Conservation (phyloP, 1,140 invertebrate species). For the Procambarus clarkii region DNA sequence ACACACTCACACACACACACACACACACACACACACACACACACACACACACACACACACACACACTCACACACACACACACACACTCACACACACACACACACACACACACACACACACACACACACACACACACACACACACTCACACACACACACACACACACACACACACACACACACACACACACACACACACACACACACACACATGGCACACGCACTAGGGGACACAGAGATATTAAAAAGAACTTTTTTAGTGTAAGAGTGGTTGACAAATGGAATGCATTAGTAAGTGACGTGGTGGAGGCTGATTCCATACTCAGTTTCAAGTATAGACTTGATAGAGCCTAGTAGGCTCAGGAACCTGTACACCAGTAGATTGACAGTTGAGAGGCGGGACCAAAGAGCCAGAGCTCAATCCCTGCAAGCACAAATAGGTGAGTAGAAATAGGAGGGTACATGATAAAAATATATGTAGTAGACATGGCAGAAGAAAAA, state of each 20-base stretch:
- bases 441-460: not conserved
- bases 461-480: not conserved
- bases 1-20: not conserved
- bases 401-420: too few relatives aligned
- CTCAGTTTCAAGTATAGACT: too few relatives aligned
- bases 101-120: conserved; percentile 33
- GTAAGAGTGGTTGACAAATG: too few relatives aligned
- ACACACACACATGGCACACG: conserved; percentile 4
- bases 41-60: not conserved
- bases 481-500: too few relatives aligned
- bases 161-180: conserved; percentile 11
- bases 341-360: too few relatives aligned
- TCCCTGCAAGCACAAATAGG: too few relatives aligned
- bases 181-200: conserved; percentile 11
- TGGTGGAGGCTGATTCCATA: too few relatives aligned
- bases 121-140: not conserved
- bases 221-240: not conserved
- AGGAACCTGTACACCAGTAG: too few relatives aligned
- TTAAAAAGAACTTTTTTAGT: too few relatives aligned
- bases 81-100: conserved; percentile 23
- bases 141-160: not conserved
- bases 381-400: too few relatives aligned
- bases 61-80: conserved; percentile 1
- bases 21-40: not conserved
- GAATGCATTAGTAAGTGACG: too few relatives aligned